A percentile compares a stretch with the other conserved stretches of the same genome.
These are phyloP conservation scores for Semotilus atromaculatus DNA, from an alignment of 2,797 vertebrate genomes.

Conservation along the genomic window DNA sequence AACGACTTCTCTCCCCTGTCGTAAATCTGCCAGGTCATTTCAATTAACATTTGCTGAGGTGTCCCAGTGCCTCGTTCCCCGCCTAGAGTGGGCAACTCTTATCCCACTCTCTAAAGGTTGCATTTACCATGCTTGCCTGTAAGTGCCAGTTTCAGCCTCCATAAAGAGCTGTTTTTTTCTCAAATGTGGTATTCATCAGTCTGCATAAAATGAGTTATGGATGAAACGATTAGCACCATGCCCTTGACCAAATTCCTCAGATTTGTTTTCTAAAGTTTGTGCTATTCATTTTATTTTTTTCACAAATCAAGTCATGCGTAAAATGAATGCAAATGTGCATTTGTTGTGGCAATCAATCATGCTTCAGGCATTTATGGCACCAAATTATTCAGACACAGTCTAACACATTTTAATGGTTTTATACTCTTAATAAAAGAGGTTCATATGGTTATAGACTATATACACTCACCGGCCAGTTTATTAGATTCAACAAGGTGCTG, in stretches of 20 bases:
- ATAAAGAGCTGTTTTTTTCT: slow-evolving; percentile 39
- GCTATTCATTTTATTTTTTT: slow-evolving; percentile 10
- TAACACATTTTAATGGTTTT: slow-evolving; percentile 11
- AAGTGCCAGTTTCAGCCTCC: slow-evolving; percentile 36
- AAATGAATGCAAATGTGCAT: slow-evolving; percentile 39
- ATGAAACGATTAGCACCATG: slow-evolving; percentile 30
- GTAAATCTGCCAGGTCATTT: slow-evolving; percentile 63
- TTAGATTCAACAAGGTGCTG: background rate
- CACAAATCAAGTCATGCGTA: slow-evolving; percentile 5
- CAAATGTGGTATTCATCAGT: slow-evolving; percentile 19
- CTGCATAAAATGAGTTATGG: slow-evolving; percentile 28
- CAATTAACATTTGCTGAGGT: slow-evolving; percentile 62
- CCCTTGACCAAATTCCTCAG: slow-evolving; percentile 34
- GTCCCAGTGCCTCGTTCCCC: slow-evolving; percentile 25
- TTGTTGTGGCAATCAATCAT: slow-evolving; percentile 24
- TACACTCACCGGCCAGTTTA: background rate
- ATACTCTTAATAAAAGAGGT: background rate
- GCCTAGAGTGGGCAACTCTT: slow-evolving; percentile 31
- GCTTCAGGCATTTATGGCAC: slow-evolving; percentile 22
- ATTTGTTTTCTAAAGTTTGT: slow-evolving; percentile 46
- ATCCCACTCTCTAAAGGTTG: slow-evolving; percentile 48
- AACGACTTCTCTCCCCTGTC: slow-evolving; percentile 45
- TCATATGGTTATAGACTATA: background rate
- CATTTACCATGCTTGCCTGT: slow-evolving; percentile 46
- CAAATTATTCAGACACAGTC: slow-evolving; percentile 3